A percentile compares a stretch with the other conserved stretches of the same genome.
phyloP scores from a whole-genome alignment of 2,888 invertebrate species.

The Tortricodes alternella region DNA sequence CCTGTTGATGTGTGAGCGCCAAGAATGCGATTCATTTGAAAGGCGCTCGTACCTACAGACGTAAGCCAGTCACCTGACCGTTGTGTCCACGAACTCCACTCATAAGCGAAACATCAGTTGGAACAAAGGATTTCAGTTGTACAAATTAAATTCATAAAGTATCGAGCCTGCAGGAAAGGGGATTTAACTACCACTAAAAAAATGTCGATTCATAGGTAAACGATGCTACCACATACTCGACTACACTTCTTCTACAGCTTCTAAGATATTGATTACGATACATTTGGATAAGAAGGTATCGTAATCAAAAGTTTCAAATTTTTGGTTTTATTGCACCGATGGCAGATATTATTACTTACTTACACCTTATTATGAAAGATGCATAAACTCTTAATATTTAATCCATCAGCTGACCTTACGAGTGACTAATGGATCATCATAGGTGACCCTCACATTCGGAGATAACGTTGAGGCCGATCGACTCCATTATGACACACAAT shows the following conservation, averaged over 20 bases:
- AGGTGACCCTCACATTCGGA: background rate
- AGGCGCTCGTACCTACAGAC: slow-evolving; percentile 58
- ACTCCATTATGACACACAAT: too few species aligned
- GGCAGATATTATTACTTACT: too few species aligned
- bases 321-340: too few species aligned
- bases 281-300: too few species aligned
- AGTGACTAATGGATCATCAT: background rate
- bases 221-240: too few species aligned
- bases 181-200: too few species aligned
- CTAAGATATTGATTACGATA: too few species aligned
- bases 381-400: background rate
- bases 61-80: slow-evolving; percentile 71
- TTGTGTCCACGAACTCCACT: slow-evolving; percentile 40
- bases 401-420: background rate
- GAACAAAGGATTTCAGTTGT: background rate
- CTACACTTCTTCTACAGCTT: too few species aligned
- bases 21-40: slow-evolving; percentile 72
- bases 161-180: slow-evolving; percentile 43
- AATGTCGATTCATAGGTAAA: slow-evolving; percentile 40
- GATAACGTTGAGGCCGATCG: background rate
- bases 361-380: background rate
- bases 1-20: slow-evolving; percentile 42
- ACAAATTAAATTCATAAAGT: background rate
- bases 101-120: slow-evolving; percentile 36
- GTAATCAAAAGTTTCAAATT: too few species aligned